Evolutionary conservation across 1,140 invertebrate genomes (phyloP).

Genomic region (Dermatophagoides farinae): DNA sequence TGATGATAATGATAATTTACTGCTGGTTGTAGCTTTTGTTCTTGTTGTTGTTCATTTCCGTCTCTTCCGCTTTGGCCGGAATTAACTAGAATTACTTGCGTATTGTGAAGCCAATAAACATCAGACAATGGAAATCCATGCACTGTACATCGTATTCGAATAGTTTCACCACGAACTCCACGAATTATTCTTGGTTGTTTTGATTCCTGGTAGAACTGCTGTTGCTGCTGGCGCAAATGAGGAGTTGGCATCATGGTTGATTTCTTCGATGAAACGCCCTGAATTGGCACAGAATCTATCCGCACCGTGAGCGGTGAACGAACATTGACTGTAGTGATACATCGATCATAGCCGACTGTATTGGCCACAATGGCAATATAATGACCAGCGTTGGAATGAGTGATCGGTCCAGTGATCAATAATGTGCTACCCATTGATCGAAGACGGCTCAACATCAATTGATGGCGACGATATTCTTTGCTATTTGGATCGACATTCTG

Average conservation of each 20-base stretch:
- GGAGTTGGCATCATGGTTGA: not conserved
- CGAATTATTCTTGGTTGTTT: not conserved
- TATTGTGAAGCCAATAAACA: slow-evolving; percentile 5
- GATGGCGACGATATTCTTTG: not conserved
- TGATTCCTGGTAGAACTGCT: not conserved
- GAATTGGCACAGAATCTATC: not conserved
- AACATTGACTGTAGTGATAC: not conserved
- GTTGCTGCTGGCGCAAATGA: not conserved
- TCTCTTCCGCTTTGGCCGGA: not conserved
- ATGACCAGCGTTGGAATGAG: not conserved
- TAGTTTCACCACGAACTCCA: not conserved
- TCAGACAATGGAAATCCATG: slow-evolving; percentile 6
- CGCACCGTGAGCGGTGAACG: not conserved
- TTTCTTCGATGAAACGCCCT: not conserved
- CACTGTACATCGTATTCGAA: not conserved
- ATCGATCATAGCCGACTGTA: slow-evolving; percentile 5
- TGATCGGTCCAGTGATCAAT: not conserved
- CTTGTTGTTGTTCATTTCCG: not conserved
- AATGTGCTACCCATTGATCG: not conserved
- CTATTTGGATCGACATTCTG: not conserved
- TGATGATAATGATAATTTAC: no score
- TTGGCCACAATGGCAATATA: slow-evolving; percentile 1
- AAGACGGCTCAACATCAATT: not conserved
- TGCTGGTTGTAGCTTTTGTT: not conserved
- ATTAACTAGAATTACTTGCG: not conserved